Conservation (phyloP, 1,140 invertebrate species). For the Tigriopus japonicus region DNA sequence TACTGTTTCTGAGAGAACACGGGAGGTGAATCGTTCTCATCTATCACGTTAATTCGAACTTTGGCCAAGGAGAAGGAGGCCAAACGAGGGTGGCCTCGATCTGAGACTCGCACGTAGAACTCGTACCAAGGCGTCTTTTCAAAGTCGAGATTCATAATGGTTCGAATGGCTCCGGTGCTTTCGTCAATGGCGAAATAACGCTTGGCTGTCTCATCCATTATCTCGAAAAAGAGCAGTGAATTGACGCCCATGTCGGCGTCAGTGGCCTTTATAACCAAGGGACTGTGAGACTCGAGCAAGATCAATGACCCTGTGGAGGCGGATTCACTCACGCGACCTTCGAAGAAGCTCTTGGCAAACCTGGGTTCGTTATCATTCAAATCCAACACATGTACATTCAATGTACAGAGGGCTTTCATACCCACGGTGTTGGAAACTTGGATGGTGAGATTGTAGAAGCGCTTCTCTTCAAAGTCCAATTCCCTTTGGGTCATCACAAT, state of each 20-base stretch:
- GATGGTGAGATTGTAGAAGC: conserved; percentile 62
- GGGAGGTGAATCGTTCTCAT: conserved; percentile 59
- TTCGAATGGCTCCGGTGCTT: conserved; percentile 63
- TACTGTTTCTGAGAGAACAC: conserved; percentile 44
- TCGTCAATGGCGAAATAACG: conserved; percentile 65
- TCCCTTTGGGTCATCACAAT: conserved; percentile 47
- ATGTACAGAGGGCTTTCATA: conserved; percentile 19
- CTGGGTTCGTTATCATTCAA: conserved; percentile 62
- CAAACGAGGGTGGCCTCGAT: conserved; percentile 54
- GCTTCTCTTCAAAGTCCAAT: conserved; percentile 55
- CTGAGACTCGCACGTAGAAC: conserved; percentile 69
- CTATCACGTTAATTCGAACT: conserved; percentile 29
- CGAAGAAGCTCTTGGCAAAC: conserved; percentile 45
- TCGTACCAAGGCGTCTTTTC: conserved; percentile 45
- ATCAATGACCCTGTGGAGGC: conserved; percentile 49
- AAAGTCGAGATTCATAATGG: conserved; percentile 54
- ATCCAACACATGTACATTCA: conserved; percentile 30
- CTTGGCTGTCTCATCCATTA: conserved; percentile 49
- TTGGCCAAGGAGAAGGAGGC: conserved; percentile 39
- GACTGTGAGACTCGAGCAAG: conserved; percentile 37
- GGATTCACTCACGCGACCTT: conserved; percentile 47
- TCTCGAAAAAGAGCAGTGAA: conserved; percentile 58
- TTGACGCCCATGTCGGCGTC: conserved; percentile 64
- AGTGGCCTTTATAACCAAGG: conserved; percentile 54
- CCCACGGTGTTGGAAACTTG: conserved; percentile 64